These are phyloP conservation scores for Antechinus stuartii DNA, from an alignment of 2,113 vertebrate species.

Conservation along the genomic window DNA sequence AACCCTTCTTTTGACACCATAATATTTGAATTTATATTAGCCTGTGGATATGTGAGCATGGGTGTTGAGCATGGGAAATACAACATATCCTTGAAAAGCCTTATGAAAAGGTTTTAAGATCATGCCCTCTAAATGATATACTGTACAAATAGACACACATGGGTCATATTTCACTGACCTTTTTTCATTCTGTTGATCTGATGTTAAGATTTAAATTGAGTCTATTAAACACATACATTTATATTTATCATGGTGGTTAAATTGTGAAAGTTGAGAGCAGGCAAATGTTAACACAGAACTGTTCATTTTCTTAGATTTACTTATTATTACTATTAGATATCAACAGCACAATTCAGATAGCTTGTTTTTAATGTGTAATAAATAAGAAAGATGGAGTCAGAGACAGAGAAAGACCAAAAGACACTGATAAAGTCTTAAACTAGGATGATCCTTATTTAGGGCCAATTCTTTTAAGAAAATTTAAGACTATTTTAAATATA, in stretches of 20 bases:
- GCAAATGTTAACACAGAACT: neutral
- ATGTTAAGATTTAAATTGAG: neutral
- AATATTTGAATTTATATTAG: neutral
- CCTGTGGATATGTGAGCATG: neutral
- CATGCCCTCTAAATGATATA: neutral
- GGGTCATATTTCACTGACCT: neutral
- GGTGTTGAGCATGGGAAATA: neutral
- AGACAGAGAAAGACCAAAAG: neutral
- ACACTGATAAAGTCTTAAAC: neutral
- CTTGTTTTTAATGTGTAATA: neutral
- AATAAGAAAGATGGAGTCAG: neutral
- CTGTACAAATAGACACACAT: neutral
- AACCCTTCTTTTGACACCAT: neutral
- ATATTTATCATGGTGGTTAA: neutral
- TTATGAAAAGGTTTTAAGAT: neutral
- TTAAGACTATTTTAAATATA: slow-evolving; percentile 7
- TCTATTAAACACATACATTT: neutral
- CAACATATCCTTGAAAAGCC: neutral
- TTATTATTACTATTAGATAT: neutral
- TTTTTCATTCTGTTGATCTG: neutral
- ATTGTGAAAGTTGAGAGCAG: neutral
- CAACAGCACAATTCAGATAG: neutral
- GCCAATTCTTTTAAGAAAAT: neutral
- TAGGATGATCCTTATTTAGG: neutral
- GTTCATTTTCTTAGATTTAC: neutral